A percentile compares a stretch with the other conserved stretches of the same genome.
Evolutionary conservation across 2,797 vertebrate genomes (phyloP).

Genomic region (Cuculus canorus): DNA sequence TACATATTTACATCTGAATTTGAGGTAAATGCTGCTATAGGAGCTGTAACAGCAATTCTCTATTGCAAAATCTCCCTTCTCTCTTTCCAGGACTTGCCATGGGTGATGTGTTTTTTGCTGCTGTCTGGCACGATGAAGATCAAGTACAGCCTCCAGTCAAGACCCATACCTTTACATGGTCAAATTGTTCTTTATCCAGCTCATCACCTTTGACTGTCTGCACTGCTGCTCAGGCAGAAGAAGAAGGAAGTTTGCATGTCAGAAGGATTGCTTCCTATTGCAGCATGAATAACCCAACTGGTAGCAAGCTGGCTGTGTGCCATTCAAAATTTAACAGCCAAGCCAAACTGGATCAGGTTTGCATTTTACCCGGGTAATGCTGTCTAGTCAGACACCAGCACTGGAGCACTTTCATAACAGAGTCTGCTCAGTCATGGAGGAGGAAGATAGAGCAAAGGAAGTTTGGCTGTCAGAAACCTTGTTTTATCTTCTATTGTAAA

Average conservation of each 20-base stretch:
- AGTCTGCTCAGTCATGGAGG: background rate
- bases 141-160: background rate
- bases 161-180: background rate
- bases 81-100: background rate
- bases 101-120: background rate
- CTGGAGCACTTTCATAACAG: conserved; percentile 28
- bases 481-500: conserved; percentile 60
- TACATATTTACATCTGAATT: background rate
- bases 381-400: conserved; percentile 33
- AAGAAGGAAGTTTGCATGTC: conserved; percentile 72
- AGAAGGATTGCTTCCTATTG: conserved; percentile 78
- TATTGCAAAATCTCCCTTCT: background rate
- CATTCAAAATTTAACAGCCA: conserved; percentile 61
- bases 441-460: conserved; percentile 58
- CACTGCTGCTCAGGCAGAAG: conserved; percentile 52
- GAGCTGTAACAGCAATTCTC: background rate
- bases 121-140: background rate
- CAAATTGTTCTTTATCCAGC: conserved; percentile 40
- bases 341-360: conserved; percentile 62
- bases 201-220: conserved; percentile 31
- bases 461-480: conserved; percentile 50
- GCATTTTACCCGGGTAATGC: conserved; percentile 31
- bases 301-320: conserved; percentile 70
- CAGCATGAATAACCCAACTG: conserved; percentile 73
- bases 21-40: background rate